A percentile compares a stretch with the other conserved stretches of the same genome.
phyloP scores from a whole-genome alignment of 2,113 vertebrate genomes.

The Struthio camelus region DNA sequence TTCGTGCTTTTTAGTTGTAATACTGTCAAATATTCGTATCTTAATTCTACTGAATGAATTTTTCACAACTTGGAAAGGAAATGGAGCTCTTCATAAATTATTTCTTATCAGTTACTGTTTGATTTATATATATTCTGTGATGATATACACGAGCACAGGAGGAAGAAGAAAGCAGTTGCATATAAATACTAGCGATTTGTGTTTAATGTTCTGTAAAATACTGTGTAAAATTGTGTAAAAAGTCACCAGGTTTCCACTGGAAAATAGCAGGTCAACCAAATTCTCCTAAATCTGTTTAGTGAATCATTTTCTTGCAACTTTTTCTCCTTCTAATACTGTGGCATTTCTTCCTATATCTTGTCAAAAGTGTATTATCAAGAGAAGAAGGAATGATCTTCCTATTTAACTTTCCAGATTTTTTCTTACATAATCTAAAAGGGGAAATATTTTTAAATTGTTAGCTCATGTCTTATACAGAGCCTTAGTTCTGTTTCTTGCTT shows the following conservation, averaged over 20 bases:
- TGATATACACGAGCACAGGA: neutral
- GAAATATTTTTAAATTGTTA: neutral
- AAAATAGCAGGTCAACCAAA: neutral
- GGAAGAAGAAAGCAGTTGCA: neutral
- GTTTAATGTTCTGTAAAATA: neutral
- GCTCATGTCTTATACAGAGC: neutral
- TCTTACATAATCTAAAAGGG: neutral
- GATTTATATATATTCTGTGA: neutral
- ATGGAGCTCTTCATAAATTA: neutral
- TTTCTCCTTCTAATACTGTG: neutral
- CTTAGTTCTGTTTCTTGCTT: neutral
- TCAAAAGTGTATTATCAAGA: neutral
- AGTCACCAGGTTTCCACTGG: neutral
- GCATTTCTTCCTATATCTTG: neutral
- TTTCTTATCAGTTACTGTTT: neutral
- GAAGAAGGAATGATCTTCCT: neutral
- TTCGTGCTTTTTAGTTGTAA: neutral
- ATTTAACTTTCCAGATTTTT: neutral
- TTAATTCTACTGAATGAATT: neutral
- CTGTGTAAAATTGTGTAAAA: neutral
- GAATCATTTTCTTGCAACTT: neutral
- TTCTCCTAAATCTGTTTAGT: neutral
- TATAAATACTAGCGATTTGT: neutral
- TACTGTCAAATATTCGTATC: neutral
- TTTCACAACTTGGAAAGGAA: neutral